These are phyloP conservation scores for Macrosoma leucophasiata DNA, from an alignment of 2,888 invertebrate genomes.

Conservation along the genomic window DNA sequence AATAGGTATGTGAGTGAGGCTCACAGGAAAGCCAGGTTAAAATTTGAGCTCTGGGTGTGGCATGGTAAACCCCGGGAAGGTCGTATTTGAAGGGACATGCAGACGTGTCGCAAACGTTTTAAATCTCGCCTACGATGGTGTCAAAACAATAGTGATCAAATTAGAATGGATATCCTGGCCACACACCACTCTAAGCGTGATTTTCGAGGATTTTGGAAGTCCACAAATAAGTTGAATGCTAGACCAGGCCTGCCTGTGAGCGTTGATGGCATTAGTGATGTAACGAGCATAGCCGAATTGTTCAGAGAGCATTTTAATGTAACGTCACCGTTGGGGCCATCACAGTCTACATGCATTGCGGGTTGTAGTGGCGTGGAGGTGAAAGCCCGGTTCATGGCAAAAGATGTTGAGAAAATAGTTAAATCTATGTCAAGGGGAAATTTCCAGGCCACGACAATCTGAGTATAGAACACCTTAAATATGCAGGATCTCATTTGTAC, in stretches of 20 bases:
- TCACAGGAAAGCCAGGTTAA: too few relatives aligned
- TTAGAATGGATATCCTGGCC: conserved; percentile 14
- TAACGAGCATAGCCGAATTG: conserved; percentile 14
- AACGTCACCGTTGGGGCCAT: not conserved
- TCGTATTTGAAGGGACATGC: too few relatives aligned
- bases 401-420: conserved; percentile 6
- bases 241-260: conserved; percentile 15
- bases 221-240: conserved; percentile 11
- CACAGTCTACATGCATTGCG: conserved; percentile 1
- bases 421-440: conserved; percentile 18
- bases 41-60: too few relatives aligned
- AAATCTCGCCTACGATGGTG: conserved; percentile 12
- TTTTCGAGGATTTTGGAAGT: too few relatives aligned
- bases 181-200: conserved; percentile 2
- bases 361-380: conserved; percentile 3
- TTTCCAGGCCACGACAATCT: conserved; percentile 22
- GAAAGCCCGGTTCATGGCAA: not conserved
- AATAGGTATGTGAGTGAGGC: too few relatives aligned
- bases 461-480: conserved; percentile 22
- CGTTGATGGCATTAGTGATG: conserved; percentile 15
- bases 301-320: conserved; percentile 18
- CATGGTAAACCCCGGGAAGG: too few relatives aligned
- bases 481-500: conserved; percentile 17
- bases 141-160: conserved; percentile 6
- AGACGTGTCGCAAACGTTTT: conserved; percentile 9